phyloP scores from a whole-genome alignment of 2,888 invertebrate species.

The Macrosoma leucophasiata region DNA sequence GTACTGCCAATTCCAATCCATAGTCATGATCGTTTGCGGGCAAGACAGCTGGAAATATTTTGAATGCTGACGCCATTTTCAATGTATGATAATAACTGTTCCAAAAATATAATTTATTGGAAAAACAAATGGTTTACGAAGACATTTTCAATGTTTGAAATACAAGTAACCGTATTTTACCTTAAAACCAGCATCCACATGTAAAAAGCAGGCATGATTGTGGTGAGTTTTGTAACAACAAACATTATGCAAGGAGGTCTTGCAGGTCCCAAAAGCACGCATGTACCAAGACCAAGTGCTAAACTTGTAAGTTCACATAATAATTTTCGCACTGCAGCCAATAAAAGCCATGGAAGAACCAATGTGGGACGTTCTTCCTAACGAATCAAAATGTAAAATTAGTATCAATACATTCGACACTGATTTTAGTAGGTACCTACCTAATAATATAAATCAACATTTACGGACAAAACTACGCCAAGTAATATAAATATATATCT shows the following conservation, averaged over 20 bases:
- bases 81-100: slow-evolving; percentile 54
- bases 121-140: no score
- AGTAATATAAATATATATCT: no score
- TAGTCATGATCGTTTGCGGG: slow-evolving; percentile 43
- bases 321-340: slow-evolving; percentile 64
- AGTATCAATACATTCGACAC: no score
- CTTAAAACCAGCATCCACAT: slow-evolving; percentile 68
- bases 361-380: slow-evolving; percentile 70
- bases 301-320: slow-evolving; percentile 62
- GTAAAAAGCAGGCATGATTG: slow-evolving; percentile 65
- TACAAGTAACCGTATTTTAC: no score
- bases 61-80: slow-evolving; percentile 52
- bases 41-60: slow-evolving; percentile 44
- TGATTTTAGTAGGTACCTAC: no score
- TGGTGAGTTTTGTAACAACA: slow-evolving; percentile 56
- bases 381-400: slow-evolving; percentile 1
- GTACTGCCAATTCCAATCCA: slow-evolving; percentile 61
- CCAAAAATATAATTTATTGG: no score
- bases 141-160: no score
- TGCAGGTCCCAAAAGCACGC: slow-evolving; percentile 60
- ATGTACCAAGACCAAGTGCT: slow-evolving; percentile 62
- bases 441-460: no score
- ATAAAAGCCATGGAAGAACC: slow-evolving; percentile 69
- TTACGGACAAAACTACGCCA: no score
- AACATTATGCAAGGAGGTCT: slow-evolving; percentile 66